Conservation (phyloP, 1,140 invertebrate genomes). For the Chrysopa pallens region DNA sequence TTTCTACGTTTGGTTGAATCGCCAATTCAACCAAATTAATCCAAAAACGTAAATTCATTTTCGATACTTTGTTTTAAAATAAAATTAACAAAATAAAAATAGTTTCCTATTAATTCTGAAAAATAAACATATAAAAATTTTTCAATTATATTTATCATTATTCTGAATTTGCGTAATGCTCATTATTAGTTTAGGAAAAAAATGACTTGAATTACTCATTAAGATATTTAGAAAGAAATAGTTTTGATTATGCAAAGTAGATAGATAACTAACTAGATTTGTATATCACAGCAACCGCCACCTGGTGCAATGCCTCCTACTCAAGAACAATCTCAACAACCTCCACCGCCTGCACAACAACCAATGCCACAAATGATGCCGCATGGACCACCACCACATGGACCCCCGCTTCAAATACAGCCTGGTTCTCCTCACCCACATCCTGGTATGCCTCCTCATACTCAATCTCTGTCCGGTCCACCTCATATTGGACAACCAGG, state of each 20-base stretch:
- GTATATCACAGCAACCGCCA: constrained; percentile 3
- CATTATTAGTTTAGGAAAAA: too few species aligned
- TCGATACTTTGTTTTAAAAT: too few species aligned
- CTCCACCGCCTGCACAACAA: constrained; percentile 9
- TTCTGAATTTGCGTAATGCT: too few species aligned
- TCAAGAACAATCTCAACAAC: constrained; percentile 9
- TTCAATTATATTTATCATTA: too few species aligned
- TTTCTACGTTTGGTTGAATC: too few species aligned
- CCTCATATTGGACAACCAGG: constrained; percentile 2
- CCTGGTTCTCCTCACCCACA: constrained; percentile 8
- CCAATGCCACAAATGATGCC: constrained; percentile 9
- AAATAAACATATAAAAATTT: too few species aligned
- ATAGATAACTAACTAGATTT: neutral
- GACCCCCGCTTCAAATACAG: constrained; percentile 5
- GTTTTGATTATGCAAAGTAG: too few species aligned
- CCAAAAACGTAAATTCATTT: too few species aligned
- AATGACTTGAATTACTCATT: constrained; percentile 1
- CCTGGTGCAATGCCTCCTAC: constrained; percentile 2
- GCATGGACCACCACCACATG: constrained; percentile 3
- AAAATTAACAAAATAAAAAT: too few species aligned
- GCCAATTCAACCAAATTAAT: too few species aligned
- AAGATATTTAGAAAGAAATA: constrained; percentile 1
- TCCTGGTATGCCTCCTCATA: constrained; percentile 13
- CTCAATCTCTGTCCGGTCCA: neutral
- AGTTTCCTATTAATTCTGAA: too few species aligned